A percentile compares a stretch with the other conserved stretches of the same genome.
Conservation (phyloP, 2,888 invertebrate species). For the Masnerella sp. region DNA sequence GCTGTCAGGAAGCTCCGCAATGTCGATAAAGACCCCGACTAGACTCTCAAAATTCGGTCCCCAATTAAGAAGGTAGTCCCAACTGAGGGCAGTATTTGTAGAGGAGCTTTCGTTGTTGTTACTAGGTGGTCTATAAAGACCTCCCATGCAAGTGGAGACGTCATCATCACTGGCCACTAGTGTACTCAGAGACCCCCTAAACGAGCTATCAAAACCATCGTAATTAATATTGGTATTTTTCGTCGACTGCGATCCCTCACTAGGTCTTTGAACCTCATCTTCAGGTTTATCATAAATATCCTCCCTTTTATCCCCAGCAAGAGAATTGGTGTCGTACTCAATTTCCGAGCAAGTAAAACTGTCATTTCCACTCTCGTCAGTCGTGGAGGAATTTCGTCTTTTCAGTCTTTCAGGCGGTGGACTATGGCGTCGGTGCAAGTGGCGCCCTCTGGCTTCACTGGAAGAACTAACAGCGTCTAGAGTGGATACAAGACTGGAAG, state of each 20-base stretch:
- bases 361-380: constrained; percentile 95
- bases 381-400: constrained; percentile 89
- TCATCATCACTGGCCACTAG: constrained; percentile 96
- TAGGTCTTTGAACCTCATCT: constrained; percentile 78
- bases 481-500: constrained; percentile 92
- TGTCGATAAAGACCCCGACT: constrained; percentile 97
- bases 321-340: constrained; percentile 94
- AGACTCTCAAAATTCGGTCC: constrained; percentile 97
- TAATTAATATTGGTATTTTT: constrained; percentile 86
- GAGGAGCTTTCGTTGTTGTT: constrained; percentile 85
- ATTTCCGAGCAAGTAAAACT: constrained; percentile 99
- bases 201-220: constrained; percentile 96
- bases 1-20: constrained; percentile 89
- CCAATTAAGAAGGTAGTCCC: constrained; percentile 97
- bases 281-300: constrained; percentile 81
- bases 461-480: constrained; percentile 96
- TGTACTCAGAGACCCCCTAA: constrained; percentile 95
- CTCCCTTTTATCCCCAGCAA: constrained; percentile 87
- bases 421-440: constrained; percentile 83
- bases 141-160: constrained; percentile 88
- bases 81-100: constrained; percentile 85
- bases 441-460: constrained; percentile 87
- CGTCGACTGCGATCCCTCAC: constrained; percentile 78
- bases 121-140: constrained; percentile 88
- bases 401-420: constrained; percentile 84